Conservation (phyloP, 2,888 invertebrate genomes). For the Trissolcus japonicus region DNA sequence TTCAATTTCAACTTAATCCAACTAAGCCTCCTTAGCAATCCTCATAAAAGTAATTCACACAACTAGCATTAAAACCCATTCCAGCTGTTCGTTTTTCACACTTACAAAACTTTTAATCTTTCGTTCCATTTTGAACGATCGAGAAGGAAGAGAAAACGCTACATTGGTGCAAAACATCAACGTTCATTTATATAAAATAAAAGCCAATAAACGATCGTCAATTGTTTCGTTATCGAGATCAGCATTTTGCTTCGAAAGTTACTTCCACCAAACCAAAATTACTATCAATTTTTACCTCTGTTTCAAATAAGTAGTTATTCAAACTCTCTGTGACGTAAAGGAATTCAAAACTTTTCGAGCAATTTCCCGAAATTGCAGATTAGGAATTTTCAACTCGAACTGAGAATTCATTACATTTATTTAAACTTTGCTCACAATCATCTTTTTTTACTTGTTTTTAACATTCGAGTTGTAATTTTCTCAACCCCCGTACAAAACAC, state of each 20-base stretch:
- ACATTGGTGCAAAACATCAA: too few species aligned
- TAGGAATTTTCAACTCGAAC: conserved; percentile 34
- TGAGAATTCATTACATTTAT: conserved; percentile 32
- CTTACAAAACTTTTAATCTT: conserved; percentile 28
- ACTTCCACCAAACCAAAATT: conserved; percentile 2
- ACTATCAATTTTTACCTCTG: conserved; percentile 21
- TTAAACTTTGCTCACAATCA: conserved; percentile 23
- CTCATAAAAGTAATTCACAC: conserved; percentile 29
- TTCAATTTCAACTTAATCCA: conserved; percentile 44
- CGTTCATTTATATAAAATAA: too few species aligned
- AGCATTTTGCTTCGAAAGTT: too few species aligned
- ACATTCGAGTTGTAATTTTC: too few species aligned
- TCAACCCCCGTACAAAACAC: too few species aligned
- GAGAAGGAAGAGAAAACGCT: conserved; percentile 8
- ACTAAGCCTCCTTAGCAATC: conserved; percentile 25
- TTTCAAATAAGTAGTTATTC: conserved; percentile 2
- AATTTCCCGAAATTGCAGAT: conserved; percentile 43
- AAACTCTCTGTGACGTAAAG: conserved; percentile 14
- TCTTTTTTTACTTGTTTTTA: not conserved
- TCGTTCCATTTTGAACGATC: conserved; percentile 15
- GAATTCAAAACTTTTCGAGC: conserved; percentile 44
- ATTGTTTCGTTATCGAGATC: too few species aligned
- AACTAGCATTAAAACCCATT: conserved; percentile 25
- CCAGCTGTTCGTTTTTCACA: not conserved
- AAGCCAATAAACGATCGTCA: too few species aligned